Evolutionary conservation across 1,140 invertebrate species (phyloP).

Genomic region (Ips typographus): DNA sequence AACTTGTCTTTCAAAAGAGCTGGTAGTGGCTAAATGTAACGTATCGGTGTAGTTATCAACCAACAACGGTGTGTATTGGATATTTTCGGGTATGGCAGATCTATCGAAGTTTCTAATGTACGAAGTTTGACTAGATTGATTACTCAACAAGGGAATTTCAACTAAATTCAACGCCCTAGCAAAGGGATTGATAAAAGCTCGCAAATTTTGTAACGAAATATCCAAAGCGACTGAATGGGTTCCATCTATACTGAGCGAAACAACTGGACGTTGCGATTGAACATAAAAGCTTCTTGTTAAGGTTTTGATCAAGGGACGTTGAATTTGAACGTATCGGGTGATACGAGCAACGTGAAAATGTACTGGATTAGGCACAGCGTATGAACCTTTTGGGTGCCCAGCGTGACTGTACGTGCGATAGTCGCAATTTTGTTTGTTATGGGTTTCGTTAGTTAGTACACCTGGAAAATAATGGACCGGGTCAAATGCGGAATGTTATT

Average conservation of each 20-base stretch:
- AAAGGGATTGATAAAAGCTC: conserved; percentile 48
- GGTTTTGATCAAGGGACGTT: conserved; percentile 40
- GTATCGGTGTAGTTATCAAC: conserved; percentile 28
- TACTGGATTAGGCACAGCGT: conserved; percentile 48
- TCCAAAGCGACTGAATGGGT: conserved; percentile 41
- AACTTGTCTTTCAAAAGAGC: conserved; percentile 41
- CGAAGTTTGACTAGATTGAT: conserved; percentile 42
- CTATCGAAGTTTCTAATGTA: conserved; percentile 37
- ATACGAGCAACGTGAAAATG: conserved; percentile 49
- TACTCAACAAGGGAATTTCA: conserved; percentile 31
- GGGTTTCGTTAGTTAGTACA: too few relatives aligned
- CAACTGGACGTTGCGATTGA: conserved; percentile 21
- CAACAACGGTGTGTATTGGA: conserved; percentile 39
- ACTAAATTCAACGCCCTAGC: conserved; percentile 45
- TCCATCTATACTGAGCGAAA: conserved; percentile 42
- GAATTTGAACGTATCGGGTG: conserved; percentile 29
- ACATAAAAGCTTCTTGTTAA: conserved; percentile 5
- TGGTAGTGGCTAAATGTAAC: conserved; percentile 5
- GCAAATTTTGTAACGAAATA: conserved; percentile 42
- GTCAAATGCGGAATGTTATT: too few relatives aligned
- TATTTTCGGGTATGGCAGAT: neutral
- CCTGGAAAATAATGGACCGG: too few relatives aligned
- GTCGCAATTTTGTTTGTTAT: neutral
- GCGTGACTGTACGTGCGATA: conserved; percentile 48
- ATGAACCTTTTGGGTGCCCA: conserved; percentile 50